Evolutionary conservation across 2,797 vertebrate species (phyloP), one percentile per base, ranked within the genome.

Genomic region (Schizopygopsis pylzovi): DNA sequence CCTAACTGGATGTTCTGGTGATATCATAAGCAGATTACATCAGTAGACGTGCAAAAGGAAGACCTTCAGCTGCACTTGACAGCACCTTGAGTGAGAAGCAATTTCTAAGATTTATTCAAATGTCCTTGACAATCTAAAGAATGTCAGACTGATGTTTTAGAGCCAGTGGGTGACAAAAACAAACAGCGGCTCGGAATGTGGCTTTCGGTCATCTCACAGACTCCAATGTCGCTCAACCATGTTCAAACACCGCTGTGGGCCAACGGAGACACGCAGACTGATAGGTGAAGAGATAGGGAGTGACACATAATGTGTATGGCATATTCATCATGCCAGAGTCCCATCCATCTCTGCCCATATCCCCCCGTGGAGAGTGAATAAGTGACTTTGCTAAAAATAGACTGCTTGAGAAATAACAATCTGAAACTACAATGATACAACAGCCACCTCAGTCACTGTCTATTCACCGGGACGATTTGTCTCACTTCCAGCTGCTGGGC

Each of bases 311-410:
- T 86, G 84, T 78, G 79, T 54, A 72, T 71, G 47, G 85, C 78
- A 88, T 86, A 83, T 86, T 83, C 77, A 87, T 86, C 77, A 83
- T 52, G 28, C 33, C 28, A 70, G 25, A 72, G 45, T 77, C 84
- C 81, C 85, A 85, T 90, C 80, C 83, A 87, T 89, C 85, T 87
- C 84, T 81, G 73, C 68, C 67, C 41, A 45, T 77, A 76, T 77
- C 68, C 61, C 82, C 22, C 41, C 68, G 3, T 52, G 65, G 67
- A 81, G 87, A 45, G 37, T 75, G 67, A 89, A 89, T 83, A 87
- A 86, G 87, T 89, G 83, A 89, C 86, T 89, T 88, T 87, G 85
- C 85, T 82, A 86, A 89, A 87, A 89, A 90, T 88, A 88, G 65
- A 88, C 67, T 28, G 2, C 39, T 76, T 37, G 76, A 87, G 77